These are phyloP conservation scores for Conchocele bisecta DNA, from an alignment of 2,888 invertebrate genomes.

Conservation along the genomic window DNA sequence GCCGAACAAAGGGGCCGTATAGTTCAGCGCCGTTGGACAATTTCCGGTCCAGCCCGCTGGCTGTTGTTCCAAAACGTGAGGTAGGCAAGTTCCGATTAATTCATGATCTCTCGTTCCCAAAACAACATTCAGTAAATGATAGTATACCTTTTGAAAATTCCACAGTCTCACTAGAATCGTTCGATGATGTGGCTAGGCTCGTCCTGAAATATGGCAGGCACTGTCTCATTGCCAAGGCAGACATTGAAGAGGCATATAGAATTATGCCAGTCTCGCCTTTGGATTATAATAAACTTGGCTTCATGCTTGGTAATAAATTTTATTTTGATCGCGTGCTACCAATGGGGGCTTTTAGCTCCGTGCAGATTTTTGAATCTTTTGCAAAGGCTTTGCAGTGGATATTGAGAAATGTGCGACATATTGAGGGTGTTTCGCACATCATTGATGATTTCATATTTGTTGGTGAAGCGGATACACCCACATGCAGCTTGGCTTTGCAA, in stretches of 20 bases:
- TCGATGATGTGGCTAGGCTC: constrained; percentile 9
- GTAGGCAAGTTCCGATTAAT: constrained; percentile 29
- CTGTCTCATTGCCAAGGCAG: constrained; percentile 45
- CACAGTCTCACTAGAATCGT: constrained; percentile 9
- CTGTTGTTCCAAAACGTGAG: constrained; percentile 36
- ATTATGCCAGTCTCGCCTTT: constrained; percentile 47
- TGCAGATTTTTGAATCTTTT: constrained; percentile 19
- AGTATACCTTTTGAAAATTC: neutral
- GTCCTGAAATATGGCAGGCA: constrained; percentile 20
- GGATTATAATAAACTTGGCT: constrained; percentile 47
- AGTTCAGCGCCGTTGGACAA: constrained; percentile 18
- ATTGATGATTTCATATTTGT: constrained; percentile 41
- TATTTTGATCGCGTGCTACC: constrained; percentile 27
- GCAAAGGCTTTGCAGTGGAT: constrained; percentile 28
- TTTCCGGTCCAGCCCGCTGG: constrained; percentile 40
- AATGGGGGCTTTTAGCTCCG: constrained; percentile 20
- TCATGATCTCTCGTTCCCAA: constrained; percentile 49
- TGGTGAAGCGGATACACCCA: neutral
- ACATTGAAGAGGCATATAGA: constrained; percentile 53
- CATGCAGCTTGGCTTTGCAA: neutral
- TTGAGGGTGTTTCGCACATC: constrained; percentile 26
- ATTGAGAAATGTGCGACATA: neutral
- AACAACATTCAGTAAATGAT: too few relatives aligned
- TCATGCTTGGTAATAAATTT: constrained; percentile 28
- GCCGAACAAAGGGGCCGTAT: constrained; percentile 32